These are phyloP conservation scores for Labroides dimidiatus DNA, from an alignment of 2,797 vertebrate species.

Conservation along the genomic window DNA sequence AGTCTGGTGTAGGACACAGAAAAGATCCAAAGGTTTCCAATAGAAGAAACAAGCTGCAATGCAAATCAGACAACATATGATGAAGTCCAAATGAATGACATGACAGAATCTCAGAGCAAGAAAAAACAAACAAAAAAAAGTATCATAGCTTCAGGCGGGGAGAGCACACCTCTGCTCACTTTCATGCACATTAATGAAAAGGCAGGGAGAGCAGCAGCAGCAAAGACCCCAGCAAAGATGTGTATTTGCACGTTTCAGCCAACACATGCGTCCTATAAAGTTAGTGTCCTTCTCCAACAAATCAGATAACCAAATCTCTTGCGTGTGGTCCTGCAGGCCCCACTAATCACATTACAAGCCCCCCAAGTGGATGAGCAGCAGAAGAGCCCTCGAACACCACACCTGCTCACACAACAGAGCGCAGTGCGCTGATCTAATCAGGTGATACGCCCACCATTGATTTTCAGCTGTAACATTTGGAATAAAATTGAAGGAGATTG, in stretches of 20 bases:
- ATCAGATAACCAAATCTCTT: slow-evolving; percentile 70
- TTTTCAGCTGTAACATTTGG: slow-evolving; percentile 50
- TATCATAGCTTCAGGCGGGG: no score
- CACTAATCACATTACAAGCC: slow-evolving; percentile 62
- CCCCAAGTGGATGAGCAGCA: slow-evolving; percentile 46
- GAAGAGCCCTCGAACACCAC: slow-evolving; percentile 34
- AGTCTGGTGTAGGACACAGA: slow-evolving; percentile 33
- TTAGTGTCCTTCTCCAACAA: slow-evolving; percentile 59
- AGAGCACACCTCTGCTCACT: no score
- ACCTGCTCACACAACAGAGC: slow-evolving; percentile 58
- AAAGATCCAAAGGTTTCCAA: no score
- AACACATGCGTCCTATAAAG: slow-evolving; percentile 48
- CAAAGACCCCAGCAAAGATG: no score
- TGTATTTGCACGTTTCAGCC: not conserved
- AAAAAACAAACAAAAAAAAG: no score
- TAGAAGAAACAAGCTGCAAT: no score
- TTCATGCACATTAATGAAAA: no score
- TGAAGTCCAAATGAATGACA: no score
- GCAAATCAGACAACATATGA: no score
- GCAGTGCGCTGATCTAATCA: slow-evolving; percentile 58
- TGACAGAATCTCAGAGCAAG: no score
- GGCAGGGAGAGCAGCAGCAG: no score
- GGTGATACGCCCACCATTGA: slow-evolving; percentile 51
- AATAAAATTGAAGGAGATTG: slow-evolving; percentile 31
- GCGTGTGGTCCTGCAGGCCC: slow-evolving; percentile 47